These are phyloP conservation scores for Caenorhabditis parvicauda DNA, from an alignment of 2,888 invertebrate species.

Conservation along the genomic window DNA sequence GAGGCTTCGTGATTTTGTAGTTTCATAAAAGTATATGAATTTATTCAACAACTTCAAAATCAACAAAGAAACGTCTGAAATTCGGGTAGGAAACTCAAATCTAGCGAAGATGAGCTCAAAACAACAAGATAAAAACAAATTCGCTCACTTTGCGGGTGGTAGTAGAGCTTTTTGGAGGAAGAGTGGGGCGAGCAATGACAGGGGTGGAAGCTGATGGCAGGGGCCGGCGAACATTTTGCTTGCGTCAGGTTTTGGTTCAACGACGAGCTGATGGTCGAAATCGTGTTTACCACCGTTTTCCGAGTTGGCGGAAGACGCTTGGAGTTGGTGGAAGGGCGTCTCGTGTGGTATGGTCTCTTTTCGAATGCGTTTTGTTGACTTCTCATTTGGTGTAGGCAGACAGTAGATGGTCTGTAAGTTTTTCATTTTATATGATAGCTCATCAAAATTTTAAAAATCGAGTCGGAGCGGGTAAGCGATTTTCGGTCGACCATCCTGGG, in stretches of 20 bases:
- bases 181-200: conserved; percentile 43
- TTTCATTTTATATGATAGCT: background rate
- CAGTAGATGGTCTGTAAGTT: background rate
- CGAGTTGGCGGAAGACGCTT: background rate
- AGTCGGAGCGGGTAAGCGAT: too few species aligned
- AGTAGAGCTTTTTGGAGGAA: conserved; percentile 41
- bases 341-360: background rate
- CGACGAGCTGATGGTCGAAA: conserved; percentile 8
- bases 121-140: too few species aligned
- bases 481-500: too few species aligned
- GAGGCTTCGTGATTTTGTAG: too few species aligned
- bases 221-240: conserved; percentile 43
- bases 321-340: conserved; percentile 33
- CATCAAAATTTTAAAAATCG: too few species aligned
- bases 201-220: conserved; percentile 45
- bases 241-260: conserved; percentile 19
- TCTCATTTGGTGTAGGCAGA: background rate
- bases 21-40: too few species aligned
- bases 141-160: too few species aligned
- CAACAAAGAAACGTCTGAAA: too few species aligned
- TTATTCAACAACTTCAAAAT: too few species aligned
- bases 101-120: too few species aligned
- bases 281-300: conserved; percentile 7
- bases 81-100: too few species aligned
- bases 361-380: too few species aligned